phyloP scores from a whole-genome alignment of 2,797 vertebrate species.

The Heteromormyrus szaboi region DNA sequence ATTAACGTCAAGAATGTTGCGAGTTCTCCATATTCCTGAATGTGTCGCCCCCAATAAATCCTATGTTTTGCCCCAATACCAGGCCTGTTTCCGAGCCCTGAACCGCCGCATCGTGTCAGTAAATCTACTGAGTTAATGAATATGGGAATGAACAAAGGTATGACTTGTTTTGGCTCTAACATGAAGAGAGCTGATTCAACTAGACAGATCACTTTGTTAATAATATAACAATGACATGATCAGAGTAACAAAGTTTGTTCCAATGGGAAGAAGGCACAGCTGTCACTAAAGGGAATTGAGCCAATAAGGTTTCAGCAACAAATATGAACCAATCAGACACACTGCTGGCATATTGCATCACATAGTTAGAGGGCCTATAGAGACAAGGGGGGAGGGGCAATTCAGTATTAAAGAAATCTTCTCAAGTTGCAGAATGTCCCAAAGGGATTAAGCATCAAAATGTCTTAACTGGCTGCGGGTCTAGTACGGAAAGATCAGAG shows the following conservation, averaged over 20 bases:
- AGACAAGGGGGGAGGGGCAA: background rate
- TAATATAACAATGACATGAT: background rate
- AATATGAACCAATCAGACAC: background rate
- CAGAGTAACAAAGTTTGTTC: background rate
- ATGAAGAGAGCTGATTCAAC: background rate
- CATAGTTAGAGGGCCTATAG: background rate
- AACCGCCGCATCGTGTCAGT: background rate
- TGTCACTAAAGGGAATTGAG: background rate
- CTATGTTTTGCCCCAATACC: too few species aligned
- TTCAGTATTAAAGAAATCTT: background rate
- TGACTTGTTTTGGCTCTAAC: background rate
- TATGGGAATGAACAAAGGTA: background rate
- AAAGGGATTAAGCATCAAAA: background rate
- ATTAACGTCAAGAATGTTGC: background rate
- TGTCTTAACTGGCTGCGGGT: background rate
- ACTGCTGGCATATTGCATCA: background rate
- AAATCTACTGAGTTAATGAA: background rate
- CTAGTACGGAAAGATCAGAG: background rate
- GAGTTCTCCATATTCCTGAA: background rate
- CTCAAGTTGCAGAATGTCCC: background rate
- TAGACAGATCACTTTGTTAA: constrained; percentile 1
- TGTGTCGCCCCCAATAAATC: background rate
- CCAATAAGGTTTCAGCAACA: background rate
- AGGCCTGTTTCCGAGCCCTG: too few species aligned
- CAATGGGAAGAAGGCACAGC: background rate